Conservation (phyloP, 2,113 vertebrate genomes). For the Speoplatyrhinus poulsoni region DNA sequence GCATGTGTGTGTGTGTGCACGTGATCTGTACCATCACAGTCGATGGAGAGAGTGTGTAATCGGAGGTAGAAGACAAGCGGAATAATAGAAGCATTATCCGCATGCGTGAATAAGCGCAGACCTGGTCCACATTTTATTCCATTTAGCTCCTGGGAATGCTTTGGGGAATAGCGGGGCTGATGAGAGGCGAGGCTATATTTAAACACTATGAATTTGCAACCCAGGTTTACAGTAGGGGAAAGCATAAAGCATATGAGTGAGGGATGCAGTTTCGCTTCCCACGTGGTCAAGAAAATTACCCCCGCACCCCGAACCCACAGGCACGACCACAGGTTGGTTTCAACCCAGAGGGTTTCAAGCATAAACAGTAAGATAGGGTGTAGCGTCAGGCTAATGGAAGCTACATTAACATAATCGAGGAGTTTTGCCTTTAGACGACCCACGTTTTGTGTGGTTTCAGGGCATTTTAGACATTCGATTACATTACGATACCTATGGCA, state of each 20-base stretch:
- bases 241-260: conserved; percentile 39
- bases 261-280: conserved; percentile 42
- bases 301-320: neutral
- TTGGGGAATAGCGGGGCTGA: conserved; percentile 66
- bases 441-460: no score
- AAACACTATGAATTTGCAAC: conserved; percentile 65
- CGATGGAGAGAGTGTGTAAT: neutral
- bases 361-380: no score
- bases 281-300: conserved; percentile 54
- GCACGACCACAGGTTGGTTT: no score
- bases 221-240: conserved; percentile 53
- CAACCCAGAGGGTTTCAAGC: no score
- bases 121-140: conserved; percentile 65
- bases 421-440: no score
- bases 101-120: conserved; percentile 63
- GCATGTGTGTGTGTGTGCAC: neutral
- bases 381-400: no score
- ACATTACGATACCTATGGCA: no score
- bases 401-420: no score
- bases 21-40: neutral
- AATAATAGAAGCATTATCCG: conserved; percentile 41
- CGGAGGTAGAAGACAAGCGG: conserved; percentile 36
- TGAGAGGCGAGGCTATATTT: conserved; percentile 69
- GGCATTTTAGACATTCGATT: no score
- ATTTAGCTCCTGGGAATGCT: conserved; percentile 71